These are phyloP conservation scores for Lochmaea capreae DNA, from an alignment of 2,888 invertebrate species.

Conservation along the genomic window DNA sequence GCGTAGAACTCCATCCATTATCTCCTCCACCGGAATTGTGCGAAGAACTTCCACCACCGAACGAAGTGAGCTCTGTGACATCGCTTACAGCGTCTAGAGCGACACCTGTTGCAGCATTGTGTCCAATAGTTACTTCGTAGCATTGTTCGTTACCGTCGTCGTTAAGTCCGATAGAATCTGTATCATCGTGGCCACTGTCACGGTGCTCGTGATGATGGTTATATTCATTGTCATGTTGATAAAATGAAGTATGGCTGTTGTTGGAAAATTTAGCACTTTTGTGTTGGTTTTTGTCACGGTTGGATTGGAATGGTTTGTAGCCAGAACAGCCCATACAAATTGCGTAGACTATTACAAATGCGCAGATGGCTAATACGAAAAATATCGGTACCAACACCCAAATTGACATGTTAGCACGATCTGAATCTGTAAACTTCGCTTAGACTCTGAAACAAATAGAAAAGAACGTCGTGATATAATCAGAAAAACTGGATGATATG, in stretches of 20 bases:
- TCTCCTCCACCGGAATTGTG: not conserved
- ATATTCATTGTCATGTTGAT: not conserved
- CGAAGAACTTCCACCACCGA: not conserved
- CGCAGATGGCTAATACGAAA: not conserved
- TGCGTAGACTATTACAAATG: not conserved
- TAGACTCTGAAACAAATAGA: not conserved
- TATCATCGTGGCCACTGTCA: not conserved
- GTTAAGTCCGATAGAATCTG: not conserved
- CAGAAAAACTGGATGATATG: too few relatives aligned
- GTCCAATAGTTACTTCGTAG: not conserved
- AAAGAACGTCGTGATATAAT: not conserved
- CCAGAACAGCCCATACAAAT: not conserved
- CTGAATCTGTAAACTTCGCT: not conserved
- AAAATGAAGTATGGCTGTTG: not conserved
- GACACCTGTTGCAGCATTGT: not conserved
- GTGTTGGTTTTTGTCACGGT: not conserved
- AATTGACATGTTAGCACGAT: not conserved
- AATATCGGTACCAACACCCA: not conserved
- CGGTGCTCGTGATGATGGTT: not conserved
- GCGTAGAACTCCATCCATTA: not conserved
- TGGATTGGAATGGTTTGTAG: not conserved
- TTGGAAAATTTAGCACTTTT: not conserved
- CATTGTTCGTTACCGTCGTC: not conserved
- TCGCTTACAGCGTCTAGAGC: slow-evolving; percentile 5
- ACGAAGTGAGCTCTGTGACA: not conserved